Base-by-base conservation (phyloP, 2,888 invertebrate genomes). In the Clostera curtula region DNA sequence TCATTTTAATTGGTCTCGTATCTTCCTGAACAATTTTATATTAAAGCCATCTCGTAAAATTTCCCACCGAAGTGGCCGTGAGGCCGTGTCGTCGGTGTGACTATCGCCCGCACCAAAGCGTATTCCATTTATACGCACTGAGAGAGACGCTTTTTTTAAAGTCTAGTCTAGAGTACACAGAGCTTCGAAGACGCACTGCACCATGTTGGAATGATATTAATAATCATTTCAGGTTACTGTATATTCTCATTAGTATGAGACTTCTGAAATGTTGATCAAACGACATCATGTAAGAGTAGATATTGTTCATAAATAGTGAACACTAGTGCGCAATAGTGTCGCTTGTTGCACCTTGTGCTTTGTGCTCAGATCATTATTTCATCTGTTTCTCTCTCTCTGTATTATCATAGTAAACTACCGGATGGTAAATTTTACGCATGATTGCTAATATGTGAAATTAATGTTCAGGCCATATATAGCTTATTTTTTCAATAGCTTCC, bases 91-190 rank as follows among this genome's bases (percentile, higher is more conserved):
- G 74, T 73, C 74, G 57, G 58, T 68, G 76, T 77, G 67, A 75
- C 76, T 62, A 74, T 72, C 77, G 79, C 77, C 79, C 76, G 49
- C 60, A 49, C 76, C 70, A 76, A 76, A 70, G 62, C 72, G 73
- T 74, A 63, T 61, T 64, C 32, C 55, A 33, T 27, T 20, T 15
- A 13, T 25, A 32, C 49, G 43, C 39, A 43, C 47, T 58, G 52
- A 60, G 50, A 53, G 46, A 60, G 60, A 53, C 46, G 70, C 68
- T 66, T 68, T 62, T 43, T n/a, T n/a, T n/a, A n/a, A n/a, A n/a
- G n/a, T n/a, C n/a, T n/a, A n/a, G n/a, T n/a, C n/a, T n/a, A n/a
- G n/a, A n/a, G n/a, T n/a, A n/a, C n/a, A n/a, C n/a, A n/a, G n/a
- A n/a, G n/a, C n/a, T n/a, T n/a, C n/a, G 12, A 7, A 29, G 20